Base-by-base conservation (phyloP, 2,888 invertebrate genomes). In the Drosophila aldrichi region DNA sequence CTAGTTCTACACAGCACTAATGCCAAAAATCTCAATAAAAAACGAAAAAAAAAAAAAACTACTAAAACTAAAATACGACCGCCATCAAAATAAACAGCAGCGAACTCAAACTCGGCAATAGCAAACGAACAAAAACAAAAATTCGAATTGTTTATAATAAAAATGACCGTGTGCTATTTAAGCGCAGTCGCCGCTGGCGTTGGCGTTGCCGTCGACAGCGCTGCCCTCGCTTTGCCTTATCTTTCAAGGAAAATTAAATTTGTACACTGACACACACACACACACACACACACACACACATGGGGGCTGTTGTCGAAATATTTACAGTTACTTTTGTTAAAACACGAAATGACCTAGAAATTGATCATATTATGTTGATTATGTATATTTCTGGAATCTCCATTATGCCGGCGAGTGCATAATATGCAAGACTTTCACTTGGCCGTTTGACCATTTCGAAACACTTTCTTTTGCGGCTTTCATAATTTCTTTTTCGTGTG, bases 121-220 rank as follows among this genome's bases (percentile, higher is more conserved):
- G 74, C 73, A 49, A 60, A 57, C 51, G 44, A 66, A 75, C 38
- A 52, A 16, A 22, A 52, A 34, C 20, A 70, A 70, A 76, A 79
- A 79, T 79, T 87, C 79, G 77, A 86, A 85, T 79, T 87, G 87
- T 89, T 88, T 90, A 89, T 90, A 90, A 91, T 90, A 91, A 88
- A 89, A 90, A 88, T 91, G 92, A 88, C 92, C 92, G 90, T 91
- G 92, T 91, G 84, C 92, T 89, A 91, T 89, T 90, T 91, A 91
- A 78, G 70, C 81, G 54, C 77, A 54, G 81, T 51, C 79, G 71
- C 36, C 40, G 55, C 56, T 44, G 40, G 51, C 61, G 61, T 32
- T 22, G 56, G 12, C 55, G 62, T 32, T 22, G 56, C 29, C 58
- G 54, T 51, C 32, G 41, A 40, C 59, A 29, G 65, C 48, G 43